Percentiles rank a stretch among this genome's conserved stretches.
Conservation (phyloP, 2,888 invertebrate genomes). For the Hymenopus coronatus region DNA sequence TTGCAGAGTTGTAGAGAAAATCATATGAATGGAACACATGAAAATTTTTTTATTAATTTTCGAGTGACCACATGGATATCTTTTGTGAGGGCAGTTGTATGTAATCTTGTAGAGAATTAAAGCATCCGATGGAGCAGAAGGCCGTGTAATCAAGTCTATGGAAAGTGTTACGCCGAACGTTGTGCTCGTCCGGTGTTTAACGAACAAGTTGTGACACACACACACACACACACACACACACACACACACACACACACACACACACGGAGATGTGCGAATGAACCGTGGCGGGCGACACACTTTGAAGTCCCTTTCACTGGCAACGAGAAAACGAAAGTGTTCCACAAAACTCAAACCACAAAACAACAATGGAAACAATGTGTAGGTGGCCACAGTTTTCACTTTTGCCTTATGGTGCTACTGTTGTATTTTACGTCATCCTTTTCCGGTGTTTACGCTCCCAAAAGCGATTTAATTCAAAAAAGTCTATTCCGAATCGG, state of each 20-base stretch:
- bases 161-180: background rate
- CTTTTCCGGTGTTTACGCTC: background rate
- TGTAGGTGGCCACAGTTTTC: background rate
- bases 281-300: background rate
- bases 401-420: background rate
- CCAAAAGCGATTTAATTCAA: background rate
- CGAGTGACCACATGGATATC: too few species aligned
- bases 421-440: background rate
- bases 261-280: background rate
- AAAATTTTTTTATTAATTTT: too few species aligned
- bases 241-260: background rate
- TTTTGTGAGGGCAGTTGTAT: too few species aligned
- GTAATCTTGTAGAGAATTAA: too few species aligned
- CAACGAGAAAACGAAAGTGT: constrained; percentile 12
- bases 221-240: background rate
- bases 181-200: background rate
- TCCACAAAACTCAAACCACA: background rate
- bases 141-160: background rate
- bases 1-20: too few species aligned
- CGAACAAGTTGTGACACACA: background rate
- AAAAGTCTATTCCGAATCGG: background rate
- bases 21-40: too few species aligned
- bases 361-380: background rate
- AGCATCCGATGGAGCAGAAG: too few species aligned
- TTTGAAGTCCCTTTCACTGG: constrained; percentile 9